Conservation (phyloP, 2,113 vertebrate genomes). For the Monarcha castaneiventris region DNA sequence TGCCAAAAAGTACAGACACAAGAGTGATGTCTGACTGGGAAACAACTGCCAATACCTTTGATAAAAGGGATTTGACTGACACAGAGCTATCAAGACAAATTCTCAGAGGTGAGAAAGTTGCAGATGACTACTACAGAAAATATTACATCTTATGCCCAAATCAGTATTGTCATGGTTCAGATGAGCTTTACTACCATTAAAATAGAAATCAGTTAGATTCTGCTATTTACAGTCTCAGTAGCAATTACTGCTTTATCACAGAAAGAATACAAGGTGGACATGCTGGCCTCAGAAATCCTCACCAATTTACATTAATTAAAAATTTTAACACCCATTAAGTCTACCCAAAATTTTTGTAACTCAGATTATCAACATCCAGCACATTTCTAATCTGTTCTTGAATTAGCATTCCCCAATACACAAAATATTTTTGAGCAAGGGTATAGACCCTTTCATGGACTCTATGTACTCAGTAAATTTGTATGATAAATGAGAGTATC, state of each 20-base stretch:
- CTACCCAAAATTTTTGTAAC: neutral
- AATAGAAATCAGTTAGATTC: neutral
- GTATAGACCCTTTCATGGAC: neutral
- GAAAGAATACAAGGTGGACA: neutral
- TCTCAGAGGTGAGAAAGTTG: neutral
- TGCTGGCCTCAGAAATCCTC: neutral
- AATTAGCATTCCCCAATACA: neutral
- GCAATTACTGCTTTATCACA: neutral
- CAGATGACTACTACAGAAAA: neutral
- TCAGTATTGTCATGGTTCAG: neutral
- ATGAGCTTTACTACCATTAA: neutral
- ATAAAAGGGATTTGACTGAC: neutral
- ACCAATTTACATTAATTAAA: neutral
- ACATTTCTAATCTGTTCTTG: neutral
- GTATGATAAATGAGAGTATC: neutral
- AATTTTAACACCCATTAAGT: neutral
- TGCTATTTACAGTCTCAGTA: neutral
- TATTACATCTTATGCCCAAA: slow-evolving; percentile 8
- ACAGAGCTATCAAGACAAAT: neutral
- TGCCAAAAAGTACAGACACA: neutral
- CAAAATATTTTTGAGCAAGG: neutral
- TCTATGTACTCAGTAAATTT: neutral
- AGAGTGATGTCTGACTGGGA: neutral
- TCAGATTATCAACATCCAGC: neutral
- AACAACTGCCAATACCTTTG: neutral